Evolutionary conservation across 2,888 invertebrate genomes (phyloP), one percentile per base, ranked within the genome.

Genomic region (Encarsia formosa): DNA sequence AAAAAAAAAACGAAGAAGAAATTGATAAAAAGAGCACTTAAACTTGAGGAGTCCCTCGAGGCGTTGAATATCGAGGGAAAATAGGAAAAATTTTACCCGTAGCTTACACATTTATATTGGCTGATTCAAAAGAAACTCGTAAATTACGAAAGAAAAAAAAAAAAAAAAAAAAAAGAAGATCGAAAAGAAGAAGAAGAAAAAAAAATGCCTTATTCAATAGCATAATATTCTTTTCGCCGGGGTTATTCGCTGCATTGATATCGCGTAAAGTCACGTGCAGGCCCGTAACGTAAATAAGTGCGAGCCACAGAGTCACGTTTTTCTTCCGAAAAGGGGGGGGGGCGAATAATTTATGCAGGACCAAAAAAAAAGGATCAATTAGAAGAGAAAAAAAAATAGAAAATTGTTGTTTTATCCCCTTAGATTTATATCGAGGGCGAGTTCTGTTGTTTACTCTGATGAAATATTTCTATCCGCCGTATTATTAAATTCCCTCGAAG

Each of bases 231-330:
- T 41, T 24, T 31, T 26, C 18, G n/a, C 31, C 26, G 20, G 20
- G 31, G 22, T 45, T 49, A 49, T 52, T 55, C 45, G 44, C n/a
- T n/a, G n/a, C 46, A 55, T 51, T 49, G 55, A 55, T 52, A 55
- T 48, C 48, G 49, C 24, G 22, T 41, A 43, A 45, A 47, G 51
- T 52, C 55, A 49, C 55, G 55, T 48, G 52, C 51, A 32, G 43
- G 35, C 40, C 44, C 51, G 48, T 51, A 47, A 51, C 48, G 51
- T 55, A 51, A 55, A 55, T 55, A 55, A 55, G 54, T 54, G 51
- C 44, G 34, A 23, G 40, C 35, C 31, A n/a, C 41, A 40, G 20
- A 44, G 51, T 54, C 51, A 51, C 50, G 51, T 54, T 34, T 34
- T 34, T 34, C 34, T 34, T n/a, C n/a, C n/a, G 23, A 6, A 22